Evolutionary conservation across 2,797 vertebrate species (phyloP), one percentile per base, ranked within the genome.

Genomic region (Chromis chromis): DNA sequence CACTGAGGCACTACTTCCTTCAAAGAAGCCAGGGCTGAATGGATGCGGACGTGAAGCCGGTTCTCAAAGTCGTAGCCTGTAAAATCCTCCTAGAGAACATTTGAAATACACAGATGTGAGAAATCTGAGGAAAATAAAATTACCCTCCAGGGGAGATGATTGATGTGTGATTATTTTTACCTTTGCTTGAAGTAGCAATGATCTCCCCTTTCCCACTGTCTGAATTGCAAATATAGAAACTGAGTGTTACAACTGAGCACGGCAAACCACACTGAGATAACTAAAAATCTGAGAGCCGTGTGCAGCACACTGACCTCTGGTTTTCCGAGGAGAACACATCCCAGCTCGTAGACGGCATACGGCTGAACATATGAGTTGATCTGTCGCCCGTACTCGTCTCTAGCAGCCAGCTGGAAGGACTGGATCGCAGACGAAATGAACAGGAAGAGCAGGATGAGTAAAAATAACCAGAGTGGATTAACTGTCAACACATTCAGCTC

Each of bases 51-150:
- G 4, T 99, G 98, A 86, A 99, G 92, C 91, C 98, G 95, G 95
- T 99, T 99, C 91, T 99, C 98, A 91, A 99, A 99, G 92, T 99
- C 98, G 65, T 99, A 99, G 87, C 97, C 96, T 56, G 94, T 92
- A 77, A 96, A 99, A 82, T 98, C 97, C 92, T 99, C 98, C 98
- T 99, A 82, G 59, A 81, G 59, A 81, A 27, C 27, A 56, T 28
- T 17, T 17, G 2, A 56, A n/a, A 33, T 4, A 56, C 39, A 57
- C 1, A 36, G 10, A 36, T 36, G 2, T 36, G 11, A 12, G 9
- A 36, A 36, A 12, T 36, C 33, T 36, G 33, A 36, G 10, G 8
- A 36, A 36, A 12, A 3, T 11, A 36, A 0, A 36, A 36, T 36
- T 10, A 36, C 9, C 31, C 33, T 36, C 33, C 11, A 11, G 12